phyloP scores from a whole-genome alignment of 1,140 invertebrate genomes.

The Lysiphlebus fabarum region DNA sequence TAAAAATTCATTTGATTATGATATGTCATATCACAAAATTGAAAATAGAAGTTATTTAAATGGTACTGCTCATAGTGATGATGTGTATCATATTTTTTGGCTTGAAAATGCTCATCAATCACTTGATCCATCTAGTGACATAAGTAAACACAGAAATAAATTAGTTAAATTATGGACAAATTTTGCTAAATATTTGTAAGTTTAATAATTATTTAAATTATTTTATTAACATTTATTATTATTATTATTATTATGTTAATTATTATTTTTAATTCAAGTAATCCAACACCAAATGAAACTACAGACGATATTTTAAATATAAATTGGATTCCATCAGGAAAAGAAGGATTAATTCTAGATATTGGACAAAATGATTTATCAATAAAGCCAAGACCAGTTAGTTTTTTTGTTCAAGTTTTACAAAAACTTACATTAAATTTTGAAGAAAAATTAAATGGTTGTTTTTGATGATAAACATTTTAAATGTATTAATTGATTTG shows the following conservation, averaged over 20 bases:
- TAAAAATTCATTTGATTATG: slow-evolving; percentile 13
- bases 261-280: not conserved
- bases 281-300: slow-evolving; percentile 3
- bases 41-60: not conserved
- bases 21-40: slow-evolving; percentile 4
- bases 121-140: slow-evolving; percentile 1
- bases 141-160: not conserved
- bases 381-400: not conserved
- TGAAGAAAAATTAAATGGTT: not conserved
- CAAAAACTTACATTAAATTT: not conserved
- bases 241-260: too few species aligned
- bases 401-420: not conserved
- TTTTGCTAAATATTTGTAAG: slow-evolving; percentile 33
- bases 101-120: slow-evolving; percentile 1
- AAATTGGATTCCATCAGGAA: not conserved
- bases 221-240: too few species aligned
- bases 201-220: not conserved
- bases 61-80: slow-evolving; percentile 16
- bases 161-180: slow-evolving; percentile 23
- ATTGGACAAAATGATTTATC: not conserved
- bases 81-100: slow-evolving; percentile 19
- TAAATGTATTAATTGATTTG: too few species aligned
- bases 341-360: not conserved
- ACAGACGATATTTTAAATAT: not conserved
- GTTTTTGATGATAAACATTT: too few species aligned